Base-by-base conservation (phyloP, 2,113 vertebrate genomes). In the Xiphorhynchus elegans region DNA sequence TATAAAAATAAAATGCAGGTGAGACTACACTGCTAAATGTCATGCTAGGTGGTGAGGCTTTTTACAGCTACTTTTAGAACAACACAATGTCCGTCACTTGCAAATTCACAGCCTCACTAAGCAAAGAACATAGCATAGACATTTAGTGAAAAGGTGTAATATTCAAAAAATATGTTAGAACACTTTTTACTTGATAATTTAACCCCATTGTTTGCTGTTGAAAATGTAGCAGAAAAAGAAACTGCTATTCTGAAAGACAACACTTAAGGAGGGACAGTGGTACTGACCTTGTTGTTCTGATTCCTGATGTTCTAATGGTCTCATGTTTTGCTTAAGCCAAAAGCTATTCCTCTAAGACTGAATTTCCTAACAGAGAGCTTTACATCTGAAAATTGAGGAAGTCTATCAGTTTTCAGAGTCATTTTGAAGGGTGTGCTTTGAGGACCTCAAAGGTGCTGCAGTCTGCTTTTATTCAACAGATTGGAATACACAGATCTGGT, bases 11-110 rank as follows among this genome's bases (percentile, higher is more conserved):
- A 91, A 93, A 63, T 24, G 7, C 5, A 69, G 25, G 20, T 82
- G 44, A 82, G 92, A 56, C 18, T 52, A 31, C 20, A 21, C 33
- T 72, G 21, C 4, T 77, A 75, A 67, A 72, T 50, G 29, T 68
- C 40, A 50, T 25, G 9, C 3, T 55, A 24, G 25, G 1, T 72
- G 60, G 4, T 49, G 18, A 62, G 40, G 64, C 64, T 73, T 72
- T 89, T 26, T 42, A 13, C 11, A 89, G n/a, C 20, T 81, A 25
- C 28, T 82, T 87, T 87, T 55, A 72, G 50, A 86, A 53, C 20
- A 84, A 9, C 42, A 28, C 6, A 42, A 6, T 33, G 3, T 42
- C 40, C 1, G 0, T 59, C 16, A 68, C 26, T n/a, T 47, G 6
- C 5, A 76, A 89, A 79, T 77, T 74, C 42, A 68, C 33, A 85